Conservation (phyloP, 2,113 vertebrate species). For the Bambusicola thoracicus region DNA sequence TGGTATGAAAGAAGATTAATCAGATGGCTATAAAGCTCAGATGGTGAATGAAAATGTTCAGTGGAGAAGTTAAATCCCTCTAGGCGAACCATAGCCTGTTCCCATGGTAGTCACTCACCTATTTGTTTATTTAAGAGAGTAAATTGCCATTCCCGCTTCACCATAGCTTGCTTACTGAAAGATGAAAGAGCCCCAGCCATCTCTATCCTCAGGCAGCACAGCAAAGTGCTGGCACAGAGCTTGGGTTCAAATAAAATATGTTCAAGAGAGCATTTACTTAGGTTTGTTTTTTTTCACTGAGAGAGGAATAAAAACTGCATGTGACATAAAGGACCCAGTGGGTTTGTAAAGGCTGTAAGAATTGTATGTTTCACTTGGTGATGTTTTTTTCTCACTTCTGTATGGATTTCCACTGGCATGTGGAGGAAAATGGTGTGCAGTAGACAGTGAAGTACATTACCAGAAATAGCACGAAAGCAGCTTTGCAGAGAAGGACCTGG, state of each 20-base stretch:
- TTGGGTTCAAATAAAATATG: background rate
- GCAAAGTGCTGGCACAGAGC: background rate
- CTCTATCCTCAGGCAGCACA: background rate
- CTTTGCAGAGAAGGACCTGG: background rate
- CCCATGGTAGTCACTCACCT: slow-evolving; percentile 24
- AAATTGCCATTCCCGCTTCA: background rate
- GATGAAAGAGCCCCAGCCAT: background rate
- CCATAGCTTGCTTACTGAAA: background rate
- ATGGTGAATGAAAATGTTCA: background rate
- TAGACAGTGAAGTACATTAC: background rate
- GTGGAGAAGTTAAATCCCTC: slow-evolving; percentile 40
- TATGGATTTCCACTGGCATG: background rate
- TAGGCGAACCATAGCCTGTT: slow-evolving; percentile 5
- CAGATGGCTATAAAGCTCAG: slow-evolving; percentile 9
- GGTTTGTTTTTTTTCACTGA: background rate
- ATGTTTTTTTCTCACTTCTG: background rate
- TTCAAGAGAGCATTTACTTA: background rate
- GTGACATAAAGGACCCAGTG: background rate
- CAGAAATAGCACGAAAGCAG: background rate
- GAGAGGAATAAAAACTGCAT: background rate
- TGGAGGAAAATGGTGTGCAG: background rate
- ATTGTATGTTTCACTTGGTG: background rate
- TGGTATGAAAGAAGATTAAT: slow-evolving; percentile 57
- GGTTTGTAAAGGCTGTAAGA: background rate
- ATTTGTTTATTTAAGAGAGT: slow-evolving; percentile 34